Percentiles rank a stretch among this genome's conserved stretches.
Evolutionary conservation across 2,888 invertebrate genomes (phyloP).

Genomic region (Athalia rosae): DNA sequence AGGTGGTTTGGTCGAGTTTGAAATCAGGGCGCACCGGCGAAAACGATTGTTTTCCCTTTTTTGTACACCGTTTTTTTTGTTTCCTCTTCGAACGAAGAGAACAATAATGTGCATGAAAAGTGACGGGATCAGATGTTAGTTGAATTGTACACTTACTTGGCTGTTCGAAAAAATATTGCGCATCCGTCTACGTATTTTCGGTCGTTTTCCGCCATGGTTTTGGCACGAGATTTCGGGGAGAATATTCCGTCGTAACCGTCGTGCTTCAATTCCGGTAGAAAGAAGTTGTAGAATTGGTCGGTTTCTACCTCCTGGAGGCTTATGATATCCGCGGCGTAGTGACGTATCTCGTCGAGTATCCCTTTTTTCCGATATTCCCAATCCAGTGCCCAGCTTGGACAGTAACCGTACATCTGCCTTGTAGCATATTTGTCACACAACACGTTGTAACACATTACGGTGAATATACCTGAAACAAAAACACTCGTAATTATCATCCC

Average conservation of each 20-base stretch:
- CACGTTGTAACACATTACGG: constrained; percentile 99
- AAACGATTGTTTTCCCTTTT: too few relatives aligned
- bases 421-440: constrained; percentile 99
- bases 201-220: constrained; percentile 98
- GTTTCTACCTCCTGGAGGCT: constrained; percentile 99
- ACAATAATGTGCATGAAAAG: too few relatives aligned
- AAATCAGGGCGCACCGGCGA: background rate
- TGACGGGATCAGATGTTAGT: constrained; percentile 16
- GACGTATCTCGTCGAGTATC: constrained; percentile 96
- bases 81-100: too few relatives aligned
- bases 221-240: constrained; percentile 97
- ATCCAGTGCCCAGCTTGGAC: constrained; percentile 98
- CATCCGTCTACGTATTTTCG: constrained; percentile 99
- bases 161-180: constrained; percentile 97
- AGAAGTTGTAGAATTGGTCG: constrained; percentile 98
- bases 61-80: too few relatives aligned
- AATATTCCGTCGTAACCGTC: constrained; percentile 97
- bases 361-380: constrained; percentile 99
- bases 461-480: constrained; percentile 88
- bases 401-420: constrained; percentile 98
- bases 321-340: constrained; percentile 97
- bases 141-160: constrained; percentile 81
- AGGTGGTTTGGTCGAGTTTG: background rate
- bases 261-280: constrained; percentile 93
- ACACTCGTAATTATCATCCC: too few relatives aligned